These are phyloP conservation scores for Clivina fossor DNA, from an alignment of 2,888 invertebrate genomes.

Conservation along the genomic window DNA sequence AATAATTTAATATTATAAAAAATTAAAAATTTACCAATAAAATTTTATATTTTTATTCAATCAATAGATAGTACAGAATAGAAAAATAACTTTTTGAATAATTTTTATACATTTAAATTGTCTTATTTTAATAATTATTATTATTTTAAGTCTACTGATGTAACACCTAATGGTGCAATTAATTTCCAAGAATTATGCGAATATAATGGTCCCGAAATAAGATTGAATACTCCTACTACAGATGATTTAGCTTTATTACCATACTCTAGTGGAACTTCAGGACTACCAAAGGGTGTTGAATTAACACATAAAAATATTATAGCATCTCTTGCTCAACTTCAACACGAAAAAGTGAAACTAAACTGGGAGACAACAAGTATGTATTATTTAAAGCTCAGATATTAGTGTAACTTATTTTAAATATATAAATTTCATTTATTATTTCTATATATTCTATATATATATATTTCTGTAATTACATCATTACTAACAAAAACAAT, in stretches of 20 bases:
- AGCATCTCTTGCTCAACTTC: slow-evolving; percentile 54
- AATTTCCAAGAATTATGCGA: slow-evolving; percentile 64
- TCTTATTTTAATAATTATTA: no score
- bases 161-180: slow-evolving; percentile 59
- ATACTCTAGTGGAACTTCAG: slow-evolving; percentile 86
- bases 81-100: no score
- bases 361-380: slow-evolving; percentile 20
- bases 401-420: no score
- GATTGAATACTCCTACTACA: slow-evolving; percentile 54
- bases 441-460: no score
- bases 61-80: no score
- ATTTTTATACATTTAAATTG: no score
- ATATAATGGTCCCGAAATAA: slow-evolving; percentile 54
- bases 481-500: no score
- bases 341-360: slow-evolving; percentile 38
- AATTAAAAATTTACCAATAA: background rate
- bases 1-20: slow-evolving; percentile 33
- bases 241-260: slow-evolving; percentile 71
- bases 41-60: slow-evolving; percentile 1
- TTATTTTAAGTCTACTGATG: slow-evolving; percentile 49
- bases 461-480: no score
- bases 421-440: no score
- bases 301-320: slow-evolving; percentile 63
- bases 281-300: slow-evolving; percentile 74
- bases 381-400: background rate